phyloP scores from a whole-genome alignment of 2,797 vertebrate genomes.

The Spheniscus humboldti region DNA sequence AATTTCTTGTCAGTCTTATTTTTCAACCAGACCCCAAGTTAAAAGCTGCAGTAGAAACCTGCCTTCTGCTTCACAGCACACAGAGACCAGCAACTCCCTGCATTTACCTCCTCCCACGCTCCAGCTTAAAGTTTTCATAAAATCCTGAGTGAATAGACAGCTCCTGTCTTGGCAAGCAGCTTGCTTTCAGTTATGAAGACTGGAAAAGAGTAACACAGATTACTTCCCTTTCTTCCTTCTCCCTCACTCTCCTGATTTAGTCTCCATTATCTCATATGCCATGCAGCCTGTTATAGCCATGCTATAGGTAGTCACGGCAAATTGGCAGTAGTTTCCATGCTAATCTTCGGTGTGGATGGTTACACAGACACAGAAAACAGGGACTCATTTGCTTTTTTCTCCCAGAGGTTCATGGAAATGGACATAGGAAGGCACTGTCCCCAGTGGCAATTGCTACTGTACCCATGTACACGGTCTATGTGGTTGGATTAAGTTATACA shows the following conservation, averaged over 20 bases:
- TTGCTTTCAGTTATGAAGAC: background rate
- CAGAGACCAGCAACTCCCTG: background rate
- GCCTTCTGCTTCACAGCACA: background rate
- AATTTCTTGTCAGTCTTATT: background rate
- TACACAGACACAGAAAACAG: accelerated
- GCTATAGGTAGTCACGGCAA: background rate
- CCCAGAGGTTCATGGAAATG: background rate
- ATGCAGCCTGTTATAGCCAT: background rate
- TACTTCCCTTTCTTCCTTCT: background rate
- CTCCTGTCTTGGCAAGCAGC: background rate
- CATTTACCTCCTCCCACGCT: background rate
- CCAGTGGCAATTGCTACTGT: background rate
- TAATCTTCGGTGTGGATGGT: accelerated
- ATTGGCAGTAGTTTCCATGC: background rate
- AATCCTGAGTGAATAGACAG: background rate
- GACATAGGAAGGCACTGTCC: background rate
- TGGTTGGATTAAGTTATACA: accelerated
- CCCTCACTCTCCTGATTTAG: background rate
- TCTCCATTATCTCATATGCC: background rate
- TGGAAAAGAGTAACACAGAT: background rate
- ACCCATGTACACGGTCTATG: accelerated
- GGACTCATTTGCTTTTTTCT: background rate
- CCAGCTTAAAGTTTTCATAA: background rate
- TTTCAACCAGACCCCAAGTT: background rate
- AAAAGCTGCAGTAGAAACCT: background rate